Percentiles rank a stretch among this genome's conserved stretches.
Conservation (phyloP, 2,113 vertebrate species). For the Alligator mississippiensis region DNA sequence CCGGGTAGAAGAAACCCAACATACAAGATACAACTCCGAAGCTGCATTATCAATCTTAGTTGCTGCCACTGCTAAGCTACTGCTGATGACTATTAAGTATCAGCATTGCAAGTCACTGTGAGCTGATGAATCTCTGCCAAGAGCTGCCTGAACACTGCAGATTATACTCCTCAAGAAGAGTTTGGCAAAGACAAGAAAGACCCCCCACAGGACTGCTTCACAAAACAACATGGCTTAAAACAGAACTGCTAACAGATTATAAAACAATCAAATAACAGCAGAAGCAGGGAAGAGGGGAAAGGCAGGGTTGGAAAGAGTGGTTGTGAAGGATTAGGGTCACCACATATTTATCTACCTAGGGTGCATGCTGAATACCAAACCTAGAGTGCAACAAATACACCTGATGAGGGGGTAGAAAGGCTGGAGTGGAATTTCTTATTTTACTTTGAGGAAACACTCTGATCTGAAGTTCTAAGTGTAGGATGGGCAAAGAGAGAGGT, state of each 20-base stretch:
- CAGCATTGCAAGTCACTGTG: slow-evolving; percentile 60
- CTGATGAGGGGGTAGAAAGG: not conserved
- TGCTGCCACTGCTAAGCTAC: slow-evolving; percentile 53
- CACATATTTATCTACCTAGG: not conserved
- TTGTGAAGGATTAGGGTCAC: not conserved
- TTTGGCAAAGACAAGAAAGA: slow-evolving; percentile 61
- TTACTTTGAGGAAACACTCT: not conserved
- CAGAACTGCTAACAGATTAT: slow-evolving; percentile 22
- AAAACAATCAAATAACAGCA: not conserved
- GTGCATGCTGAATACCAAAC: slow-evolving; percentile 3
- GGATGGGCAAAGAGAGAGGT: not conserved
- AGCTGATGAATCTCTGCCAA: slow-evolving; percentile 47
- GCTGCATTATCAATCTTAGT: slow-evolving; percentile 38
- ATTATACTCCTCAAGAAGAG: slow-evolving; percentile 45
- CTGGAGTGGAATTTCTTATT: not conserved
- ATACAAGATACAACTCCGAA: not conserved
- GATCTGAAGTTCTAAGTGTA: not conserved
- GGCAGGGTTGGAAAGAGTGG: not conserved
- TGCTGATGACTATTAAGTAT: slow-evolving; percentile 69
- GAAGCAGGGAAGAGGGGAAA: not conserved
- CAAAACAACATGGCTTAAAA: not conserved
- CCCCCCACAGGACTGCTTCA: slow-evolving; percentile 33
- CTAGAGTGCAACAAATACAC: not conserved
- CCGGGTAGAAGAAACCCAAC: not conserved
- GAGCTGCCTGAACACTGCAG: slow-evolving; percentile 38